Evolutionary conservation across 2,113 vertebrate genomes (phyloP).

Genomic region (Leuciscus idus): DNA sequence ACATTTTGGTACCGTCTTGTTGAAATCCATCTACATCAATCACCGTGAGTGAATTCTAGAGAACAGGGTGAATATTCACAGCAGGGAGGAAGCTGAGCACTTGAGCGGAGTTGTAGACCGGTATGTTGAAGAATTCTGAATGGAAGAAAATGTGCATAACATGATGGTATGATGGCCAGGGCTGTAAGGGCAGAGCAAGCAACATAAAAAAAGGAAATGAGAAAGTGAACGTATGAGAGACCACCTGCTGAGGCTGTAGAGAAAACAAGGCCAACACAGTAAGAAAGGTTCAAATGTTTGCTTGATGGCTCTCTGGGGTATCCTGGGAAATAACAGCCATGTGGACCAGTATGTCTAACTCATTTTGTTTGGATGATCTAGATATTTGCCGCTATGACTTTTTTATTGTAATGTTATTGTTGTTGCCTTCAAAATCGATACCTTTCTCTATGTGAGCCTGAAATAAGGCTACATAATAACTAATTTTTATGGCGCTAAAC

Average conservation of each 20-base stretch:
- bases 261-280: slow-evolving; percentile 7
- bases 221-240: not conserved
- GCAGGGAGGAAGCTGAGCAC: not conserved
- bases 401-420: slow-evolving; percentile 1
- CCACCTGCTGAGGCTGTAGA: not conserved
- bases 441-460: not conserved
- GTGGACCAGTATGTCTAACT: not conserved
- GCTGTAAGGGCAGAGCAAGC: not conserved
- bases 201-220: not conserved
- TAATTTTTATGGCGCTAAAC: not conserved
- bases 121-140: not conserved
- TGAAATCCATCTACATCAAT: not conserved
- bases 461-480: not conserved
- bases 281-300: not conserved
- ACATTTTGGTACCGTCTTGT: not conserved
- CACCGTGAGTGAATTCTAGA: not conserved
- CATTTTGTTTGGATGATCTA: not conserved
- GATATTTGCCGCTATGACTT: not conserved
- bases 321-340: not conserved
- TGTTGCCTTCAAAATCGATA: not conserved
- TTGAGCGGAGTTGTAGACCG: not conserved
- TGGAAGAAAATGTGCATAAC: not conserved
- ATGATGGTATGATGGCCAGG: not conserved
- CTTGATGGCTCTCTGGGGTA: slow-evolving; percentile 1
- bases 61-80: not conserved